These are phyloP conservation scores for Chloromyia formosa DNA, from an alignment of 2,888 invertebrate genomes.

Conservation along the genomic window DNA sequence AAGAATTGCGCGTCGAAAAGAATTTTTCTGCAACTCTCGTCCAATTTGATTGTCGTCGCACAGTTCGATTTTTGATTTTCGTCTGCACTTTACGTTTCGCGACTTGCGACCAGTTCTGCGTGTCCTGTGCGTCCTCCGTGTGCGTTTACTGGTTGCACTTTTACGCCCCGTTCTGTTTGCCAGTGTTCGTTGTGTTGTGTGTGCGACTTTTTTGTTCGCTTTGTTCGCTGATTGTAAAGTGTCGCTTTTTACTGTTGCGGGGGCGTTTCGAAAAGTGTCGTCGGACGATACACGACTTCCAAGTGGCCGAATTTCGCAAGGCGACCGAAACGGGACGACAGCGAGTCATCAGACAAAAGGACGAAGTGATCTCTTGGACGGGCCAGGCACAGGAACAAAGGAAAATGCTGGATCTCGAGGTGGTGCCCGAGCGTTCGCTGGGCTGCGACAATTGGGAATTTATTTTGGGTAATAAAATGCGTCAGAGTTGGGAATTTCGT, in stretches of 20 bases:
- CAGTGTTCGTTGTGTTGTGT: neutral
- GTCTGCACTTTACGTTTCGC: neutral
- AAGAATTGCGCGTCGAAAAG: conserved; percentile 43
- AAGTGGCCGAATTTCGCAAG: too few species aligned
- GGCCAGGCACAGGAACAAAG: conserved; percentile 43
- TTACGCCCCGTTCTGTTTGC: neutral
- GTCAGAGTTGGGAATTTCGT: conserved; percentile 54
- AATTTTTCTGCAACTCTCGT: conserved; percentile 16
- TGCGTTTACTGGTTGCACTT: neutral
- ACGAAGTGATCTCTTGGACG: neutral
- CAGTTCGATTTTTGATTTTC: conserved; percentile 2
- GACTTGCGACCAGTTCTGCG: neutral
- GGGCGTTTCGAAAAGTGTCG: too few species aligned
- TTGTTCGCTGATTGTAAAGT: neutral
- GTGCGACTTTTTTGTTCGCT: neutral
- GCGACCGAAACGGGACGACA: neutral
- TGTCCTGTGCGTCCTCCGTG: neutral
- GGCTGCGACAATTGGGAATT: conserved; percentile 99
- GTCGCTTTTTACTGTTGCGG: neutral
- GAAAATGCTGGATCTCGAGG: conserved; percentile 94
- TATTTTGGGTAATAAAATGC: conserved; percentile 83
- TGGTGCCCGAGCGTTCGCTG: conserved; percentile 93
- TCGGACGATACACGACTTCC: too few species aligned
- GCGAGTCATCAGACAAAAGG: neutral
- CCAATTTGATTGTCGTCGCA: conserved; percentile 6